A percentile compares a stretch with the other conserved stretches of the same genome.
Evolutionary conservation across 2,797 vertebrate species (phyloP).

Genomic region (Falco berigora): DNA sequence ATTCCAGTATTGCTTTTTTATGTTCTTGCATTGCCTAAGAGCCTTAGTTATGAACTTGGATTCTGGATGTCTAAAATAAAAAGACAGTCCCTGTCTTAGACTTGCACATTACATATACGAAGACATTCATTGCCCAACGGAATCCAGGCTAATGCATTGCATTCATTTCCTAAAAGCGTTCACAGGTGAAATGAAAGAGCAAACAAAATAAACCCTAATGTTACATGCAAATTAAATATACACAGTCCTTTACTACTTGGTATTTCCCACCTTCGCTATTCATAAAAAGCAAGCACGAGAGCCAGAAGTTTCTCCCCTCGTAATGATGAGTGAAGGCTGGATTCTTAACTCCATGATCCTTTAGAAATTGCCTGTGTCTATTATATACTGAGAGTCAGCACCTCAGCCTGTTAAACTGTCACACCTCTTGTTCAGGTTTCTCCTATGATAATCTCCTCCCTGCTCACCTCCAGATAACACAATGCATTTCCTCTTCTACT

Average conservation of each 20-base stretch:
- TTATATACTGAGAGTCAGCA: neutral
- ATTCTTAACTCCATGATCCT: neutral
- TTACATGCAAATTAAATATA: neutral
- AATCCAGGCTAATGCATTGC: neutral
- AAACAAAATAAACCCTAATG: constrained; percentile 19
- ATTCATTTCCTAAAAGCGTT: constrained; percentile 12
- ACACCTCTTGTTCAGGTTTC: neutral
- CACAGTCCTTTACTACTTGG: neutral
- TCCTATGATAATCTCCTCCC: constrained; percentile 2
- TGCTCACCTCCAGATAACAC: constrained; percentile 5
- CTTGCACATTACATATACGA: neutral
- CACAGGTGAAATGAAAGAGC: neutral
- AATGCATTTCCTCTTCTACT: neutral
- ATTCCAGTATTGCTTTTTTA: neutral
- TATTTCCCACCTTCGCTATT: neutral
- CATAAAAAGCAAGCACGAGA: neutral
- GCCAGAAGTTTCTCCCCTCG: neutral
- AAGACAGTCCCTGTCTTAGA: neutral
- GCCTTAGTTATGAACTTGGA: neutral
- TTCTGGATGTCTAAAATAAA: neutral
- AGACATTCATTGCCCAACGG: neutral
- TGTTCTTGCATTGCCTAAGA: neutral
- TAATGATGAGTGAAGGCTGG: neutral
- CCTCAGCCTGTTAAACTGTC: constrained; percentile 1
- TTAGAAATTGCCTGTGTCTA: neutral